Conservation (phyloP, 2,797 vertebrate genomes). For the Lutjanus campechanus region DNA sequence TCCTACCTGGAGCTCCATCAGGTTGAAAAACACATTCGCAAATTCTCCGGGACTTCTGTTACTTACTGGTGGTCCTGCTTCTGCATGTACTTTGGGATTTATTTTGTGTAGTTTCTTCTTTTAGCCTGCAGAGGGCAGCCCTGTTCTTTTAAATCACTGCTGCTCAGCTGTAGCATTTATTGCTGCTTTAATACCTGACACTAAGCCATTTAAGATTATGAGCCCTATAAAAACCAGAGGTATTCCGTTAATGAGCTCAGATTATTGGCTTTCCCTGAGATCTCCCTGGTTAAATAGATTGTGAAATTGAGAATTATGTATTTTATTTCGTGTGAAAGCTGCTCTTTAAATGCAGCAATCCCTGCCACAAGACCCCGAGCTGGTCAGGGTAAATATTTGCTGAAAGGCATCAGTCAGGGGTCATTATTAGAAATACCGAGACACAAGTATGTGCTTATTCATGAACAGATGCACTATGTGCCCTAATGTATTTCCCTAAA, state of each 20-base stretch:
- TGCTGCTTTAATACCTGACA: slow-evolving; percentile 61
- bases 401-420: slow-evolving; percentile 57
- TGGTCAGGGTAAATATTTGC: slow-evolving; percentile 73
- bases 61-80: not conserved
- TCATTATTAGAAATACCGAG: slow-evolving; percentile 64
- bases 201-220: slow-evolving; percentile 68
- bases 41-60: not conserved
- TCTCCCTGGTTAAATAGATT: slow-evolving; percentile 65
- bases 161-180: slow-evolving; percentile 41
- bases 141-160: slow-evolving; percentile 25
- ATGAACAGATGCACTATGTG: slow-evolving; percentile 65
- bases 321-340: slow-evolving; percentile 66
- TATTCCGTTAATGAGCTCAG: slow-evolving; percentile 74
- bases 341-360: slow-evolving; percentile 54
- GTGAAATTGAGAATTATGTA: slow-evolving; percentile 71
- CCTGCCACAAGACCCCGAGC: slow-evolving; percentile 42
- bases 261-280: slow-evolving; percentile 64
- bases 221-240: slow-evolving; percentile 71
- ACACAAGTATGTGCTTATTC: slow-evolving; percentile 47
- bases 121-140: slow-evolving; percentile 69
- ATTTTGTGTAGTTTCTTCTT: slow-evolving; percentile 30
- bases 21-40: slow-evolving; percentile 77
- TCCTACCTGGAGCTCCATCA: slow-evolving; percentile 83
- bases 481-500: slow-evolving; percentile 37
- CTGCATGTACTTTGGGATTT: not conserved